Conservation (phyloP, 2,113 vertebrate species). For the Numida meleagris region DNA sequence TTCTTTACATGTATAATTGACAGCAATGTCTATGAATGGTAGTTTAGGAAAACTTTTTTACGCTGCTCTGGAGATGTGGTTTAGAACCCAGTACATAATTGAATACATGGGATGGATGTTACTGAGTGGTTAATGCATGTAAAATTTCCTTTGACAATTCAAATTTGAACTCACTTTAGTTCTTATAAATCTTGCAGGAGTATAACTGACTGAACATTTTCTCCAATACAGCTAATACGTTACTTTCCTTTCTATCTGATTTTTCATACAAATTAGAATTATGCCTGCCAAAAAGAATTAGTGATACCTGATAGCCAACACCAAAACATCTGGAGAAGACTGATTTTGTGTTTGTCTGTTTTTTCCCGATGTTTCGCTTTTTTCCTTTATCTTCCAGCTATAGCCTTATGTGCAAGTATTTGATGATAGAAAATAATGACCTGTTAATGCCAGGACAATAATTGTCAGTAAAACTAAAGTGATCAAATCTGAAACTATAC, state of each 20-base stretch:
- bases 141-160: constrained; percentile 83
- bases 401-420: constrained; percentile 47
- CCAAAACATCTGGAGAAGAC: constrained; percentile 55
- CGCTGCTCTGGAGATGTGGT: constrained; percentile 41
- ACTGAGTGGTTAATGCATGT: constrained; percentile 75
- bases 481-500: constrained; percentile 54
- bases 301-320: constrained; percentile 53
- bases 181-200: constrained; percentile 82
- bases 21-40: constrained; percentile 6
- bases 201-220: constrained; percentile 80
- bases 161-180: constrained; percentile 82
- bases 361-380: neutral
- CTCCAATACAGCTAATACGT: constrained; percentile 71
- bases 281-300: constrained; percentile 49
- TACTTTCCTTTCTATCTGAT: constrained; percentile 73
- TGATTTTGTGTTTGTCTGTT: neutral
- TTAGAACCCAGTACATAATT: constrained; percentile 80
- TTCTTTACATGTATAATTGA: neutral
- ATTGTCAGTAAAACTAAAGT: constrained; percentile 72
- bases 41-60: constrained; percentile 32
- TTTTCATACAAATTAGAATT: constrained; percentile 75
- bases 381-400: neutral
- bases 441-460: constrained; percentile 59
- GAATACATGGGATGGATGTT: constrained; percentile 79
- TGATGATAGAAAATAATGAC: constrained; percentile 62